A percentile compares a stretch with the other conserved stretches of the same genome.
Conservation (phyloP, 23 tunicate species). For the Styela plicata region DNA sequence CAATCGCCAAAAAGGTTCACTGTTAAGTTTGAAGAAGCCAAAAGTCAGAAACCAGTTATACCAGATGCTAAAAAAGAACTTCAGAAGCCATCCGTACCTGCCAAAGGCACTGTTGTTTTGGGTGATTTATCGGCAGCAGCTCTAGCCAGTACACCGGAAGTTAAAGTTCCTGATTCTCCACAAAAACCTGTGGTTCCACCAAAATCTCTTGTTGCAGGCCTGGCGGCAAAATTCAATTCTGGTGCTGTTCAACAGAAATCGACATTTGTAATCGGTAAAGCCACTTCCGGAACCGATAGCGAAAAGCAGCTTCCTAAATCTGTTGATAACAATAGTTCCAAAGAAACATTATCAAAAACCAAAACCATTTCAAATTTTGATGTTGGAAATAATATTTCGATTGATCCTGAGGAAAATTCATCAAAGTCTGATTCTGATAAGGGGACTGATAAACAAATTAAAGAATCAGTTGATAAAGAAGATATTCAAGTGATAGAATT, state of each 20-base stretch:
- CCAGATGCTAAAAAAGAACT: not conserved
- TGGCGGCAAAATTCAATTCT: conserved; percentile 24
- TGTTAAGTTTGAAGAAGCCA: not conserved
- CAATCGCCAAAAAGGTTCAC: not conserved
- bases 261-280: conserved; percentile 21
- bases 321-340: too few relatives aligned
- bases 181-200: conserved; percentile 26
- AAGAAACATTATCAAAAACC: not conserved
- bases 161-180: not conserved
- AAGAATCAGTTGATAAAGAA: not conserved
- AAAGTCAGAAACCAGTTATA: not conserved
- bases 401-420: not conserved
- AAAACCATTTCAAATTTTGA: not conserved
- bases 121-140: conserved; percentile 18
- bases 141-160: conserved; percentile 8
- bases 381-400: not conserved
- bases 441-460: not conserved
- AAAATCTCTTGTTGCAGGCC: conserved; percentile 7
- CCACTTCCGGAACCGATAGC: not conserved
- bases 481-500: not conserved
- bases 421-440: not conserved
- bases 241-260: not conserved
- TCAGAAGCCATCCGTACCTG: not conserved
- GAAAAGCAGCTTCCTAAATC: not conserved
- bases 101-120: conserved; percentile 18